These are phyloP conservation scores for Gallinago stenura DNA, from an alignment of 2,797 vertebrate genomes.

Conservation along the genomic window DNA sequence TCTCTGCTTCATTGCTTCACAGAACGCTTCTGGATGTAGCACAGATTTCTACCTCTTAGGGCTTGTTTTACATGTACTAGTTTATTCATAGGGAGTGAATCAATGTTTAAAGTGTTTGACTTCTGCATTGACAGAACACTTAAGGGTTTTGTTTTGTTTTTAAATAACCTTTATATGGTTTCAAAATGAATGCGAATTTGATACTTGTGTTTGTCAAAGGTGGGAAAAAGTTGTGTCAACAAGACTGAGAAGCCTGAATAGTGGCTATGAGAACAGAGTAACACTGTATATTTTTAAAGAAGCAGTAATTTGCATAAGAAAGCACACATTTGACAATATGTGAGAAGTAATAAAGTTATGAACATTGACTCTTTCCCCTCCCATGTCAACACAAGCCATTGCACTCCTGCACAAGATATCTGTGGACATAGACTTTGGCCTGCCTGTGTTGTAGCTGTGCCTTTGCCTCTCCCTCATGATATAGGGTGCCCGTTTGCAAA, in stretches of 20 bases:
- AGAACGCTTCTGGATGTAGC: not conserved
- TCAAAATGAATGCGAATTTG: not conserved
- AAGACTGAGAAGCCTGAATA: not conserved
- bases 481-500: rapidly evolving
- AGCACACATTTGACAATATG: not conserved
- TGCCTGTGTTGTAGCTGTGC: not conserved
- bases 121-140: not conserved
- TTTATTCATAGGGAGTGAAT: not conserved
- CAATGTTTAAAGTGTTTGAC: not conserved
- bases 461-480: not conserved
- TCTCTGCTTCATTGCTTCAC: not conserved
- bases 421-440: not conserved
- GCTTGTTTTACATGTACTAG: not conserved
- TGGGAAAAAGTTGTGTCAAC: not conserved
- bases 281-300: not conserved
- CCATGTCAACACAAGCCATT: not conserved
- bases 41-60: not conserved
- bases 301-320: not conserved
- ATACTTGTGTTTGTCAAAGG: not conserved
- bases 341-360: not conserved
- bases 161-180: not conserved
- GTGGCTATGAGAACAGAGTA: not conserved
- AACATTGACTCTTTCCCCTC: not conserved
- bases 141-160: not conserved
- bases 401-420: not conserved